Evolutionary conservation across 2,113 vertebrate species (phyloP).

Genomic region (Tympanuchus pallidicinctus): DNA sequence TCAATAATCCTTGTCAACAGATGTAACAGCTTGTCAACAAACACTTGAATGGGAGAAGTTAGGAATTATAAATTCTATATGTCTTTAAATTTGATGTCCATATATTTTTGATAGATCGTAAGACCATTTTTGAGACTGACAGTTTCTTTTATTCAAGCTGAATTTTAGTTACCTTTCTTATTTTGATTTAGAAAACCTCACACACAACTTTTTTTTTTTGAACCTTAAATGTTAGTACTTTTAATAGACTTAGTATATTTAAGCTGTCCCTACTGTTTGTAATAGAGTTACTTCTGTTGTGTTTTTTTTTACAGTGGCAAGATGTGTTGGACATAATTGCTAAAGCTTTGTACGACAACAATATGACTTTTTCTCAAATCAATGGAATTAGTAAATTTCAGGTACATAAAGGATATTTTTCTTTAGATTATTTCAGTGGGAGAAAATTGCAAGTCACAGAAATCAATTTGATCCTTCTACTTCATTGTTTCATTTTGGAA

Average conservation of each 20-base stretch:
- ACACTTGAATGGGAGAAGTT: not conserved
- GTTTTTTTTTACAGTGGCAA: conserved; percentile 87
- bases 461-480: not conserved
- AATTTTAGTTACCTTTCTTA: not conserved
- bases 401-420: conserved; percentile 76
- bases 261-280: not conserved
- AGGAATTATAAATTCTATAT: not conserved
- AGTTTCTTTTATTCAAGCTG: not conserved
- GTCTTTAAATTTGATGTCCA: not conserved
- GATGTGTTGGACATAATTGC: conserved; percentile 97
- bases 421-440: not conserved
- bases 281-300: conserved; percentile 23
- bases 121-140: not conserved
- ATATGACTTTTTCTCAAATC: conserved; percentile 96
- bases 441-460: not conserved
- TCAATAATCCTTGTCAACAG: not conserved
- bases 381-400: conserved; percentile 96
- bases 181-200: not conserved
- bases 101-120: not conserved
- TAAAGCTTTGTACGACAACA: conserved; percentile 96
- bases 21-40: not conserved
- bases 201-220: accelerated
- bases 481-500: not conserved
- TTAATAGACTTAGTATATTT: not conserved
- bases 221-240: not conserved